Base-by-base conservation (phyloP, 2,797 vertebrate species). In the Neostethus bicornis region DNA sequence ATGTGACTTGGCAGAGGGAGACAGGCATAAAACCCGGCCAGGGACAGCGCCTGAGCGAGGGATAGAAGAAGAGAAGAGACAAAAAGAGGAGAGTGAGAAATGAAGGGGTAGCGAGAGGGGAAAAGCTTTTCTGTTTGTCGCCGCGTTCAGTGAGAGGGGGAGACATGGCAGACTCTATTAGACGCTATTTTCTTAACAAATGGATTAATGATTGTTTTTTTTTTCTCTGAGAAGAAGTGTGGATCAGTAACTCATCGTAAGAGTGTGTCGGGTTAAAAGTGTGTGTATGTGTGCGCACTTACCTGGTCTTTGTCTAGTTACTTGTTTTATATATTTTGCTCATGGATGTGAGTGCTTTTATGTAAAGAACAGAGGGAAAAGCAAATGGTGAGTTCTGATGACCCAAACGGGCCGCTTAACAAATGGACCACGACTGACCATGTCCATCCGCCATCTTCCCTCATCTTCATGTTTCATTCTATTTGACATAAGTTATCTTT, bases 1-100 rank as follows among this genome's bases (percentile, higher is more conserved):
- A 83, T 89, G 85, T 84, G 87, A 84, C 86, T 89, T 90, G 87
- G 86, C 84, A 84, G 70, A 82, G 84, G 73, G 79, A 83, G 80
- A 75, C 78, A 66, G 77, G 71, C 82, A 83, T 70, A 66, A 66
- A 70, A 61, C 83, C 81, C 86, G 86, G 84, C 76, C 79, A 84
- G 84, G 76, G 84, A 88, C 83, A 85, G 85, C 75, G 83, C 75
- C 82, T 69, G 81, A 79, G 78, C 81, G 82, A 87, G 85, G 84
- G 77, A 75, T 77, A 80, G 84, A 75, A 66, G 77, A 75, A 77
- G 84, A 81, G 71, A 70, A 81, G 67, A 86, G 70, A 85, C 63
- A 82, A 74, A 84, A 81, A 81, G 75, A 78, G 70, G 70, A 74
- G 80, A 82, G 74, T 49, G 77, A 76, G 78, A 72, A 73, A 84